phyloP scores from a whole-genome alignment of 2,797 vertebrate genomes.

The Bradypus variegatus region DNA sequence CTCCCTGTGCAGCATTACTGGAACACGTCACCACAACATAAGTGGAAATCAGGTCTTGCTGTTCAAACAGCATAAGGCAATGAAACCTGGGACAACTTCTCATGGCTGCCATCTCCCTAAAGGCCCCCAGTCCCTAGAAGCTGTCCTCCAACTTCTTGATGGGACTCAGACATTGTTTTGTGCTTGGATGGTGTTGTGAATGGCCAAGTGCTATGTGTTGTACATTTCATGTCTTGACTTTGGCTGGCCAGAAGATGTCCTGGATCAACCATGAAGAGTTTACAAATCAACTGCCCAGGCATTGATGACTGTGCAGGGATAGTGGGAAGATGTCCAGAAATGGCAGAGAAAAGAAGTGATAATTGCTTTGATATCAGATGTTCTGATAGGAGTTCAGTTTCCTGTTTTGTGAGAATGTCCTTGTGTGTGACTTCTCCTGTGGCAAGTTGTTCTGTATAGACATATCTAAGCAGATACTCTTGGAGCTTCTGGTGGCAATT shows the following conservation, averaged over 20 bases:
- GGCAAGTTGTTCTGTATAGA: neutral
- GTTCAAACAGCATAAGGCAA: neutral
- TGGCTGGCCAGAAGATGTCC: neutral
- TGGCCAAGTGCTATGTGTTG: neutral
- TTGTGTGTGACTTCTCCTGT: neutral
- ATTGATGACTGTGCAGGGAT: neutral
- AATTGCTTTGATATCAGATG: neutral
- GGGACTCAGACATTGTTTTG: neutral
- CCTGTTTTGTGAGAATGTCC: neutral
- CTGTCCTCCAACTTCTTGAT: neutral
- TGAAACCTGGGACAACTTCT: neutral
- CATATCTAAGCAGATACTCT: neutral
- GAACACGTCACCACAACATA: neutral
- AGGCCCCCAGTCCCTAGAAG: neutral
- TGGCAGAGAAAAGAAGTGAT: neutral
- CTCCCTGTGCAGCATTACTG: neutral
- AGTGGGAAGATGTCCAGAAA: neutral
- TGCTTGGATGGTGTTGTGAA: neutral
- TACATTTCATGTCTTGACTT: neutral
- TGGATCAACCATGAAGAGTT: neutral
- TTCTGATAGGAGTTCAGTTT: neutral
- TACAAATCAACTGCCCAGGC: neutral
- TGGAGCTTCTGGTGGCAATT: neutral
- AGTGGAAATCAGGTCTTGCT: neutral
- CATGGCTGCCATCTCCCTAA: neutral